Conservation (phyloP, 2,797 vertebrate genomes). For the Spinus olivaceus region DNA sequence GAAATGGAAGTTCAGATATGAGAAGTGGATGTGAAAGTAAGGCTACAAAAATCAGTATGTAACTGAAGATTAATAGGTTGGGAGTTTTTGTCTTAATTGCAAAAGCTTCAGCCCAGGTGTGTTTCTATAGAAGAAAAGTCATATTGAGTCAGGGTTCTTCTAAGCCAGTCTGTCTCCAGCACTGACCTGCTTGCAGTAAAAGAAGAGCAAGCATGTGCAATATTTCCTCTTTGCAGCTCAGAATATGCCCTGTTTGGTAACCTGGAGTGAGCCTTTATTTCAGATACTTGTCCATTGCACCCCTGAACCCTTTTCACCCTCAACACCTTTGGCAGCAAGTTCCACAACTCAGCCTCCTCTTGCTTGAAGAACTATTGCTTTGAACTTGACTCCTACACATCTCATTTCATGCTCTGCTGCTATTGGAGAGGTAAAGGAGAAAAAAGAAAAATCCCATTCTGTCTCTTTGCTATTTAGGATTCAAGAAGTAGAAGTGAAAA, state of each 20-base stretch:
- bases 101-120: background rate
- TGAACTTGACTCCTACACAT: background rate
- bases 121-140: background rate
- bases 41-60: background rate
- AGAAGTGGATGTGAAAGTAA: conserved; percentile 37
- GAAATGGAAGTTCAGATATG: conserved; percentile 8
- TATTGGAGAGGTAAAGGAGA: background rate
- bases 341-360: background rate
- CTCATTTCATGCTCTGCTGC: background rate
- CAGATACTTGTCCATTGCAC: background rate
- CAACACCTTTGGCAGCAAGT: background rate
- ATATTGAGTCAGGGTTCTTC: background rate
- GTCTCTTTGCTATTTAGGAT: background rate
- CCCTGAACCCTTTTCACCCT: background rate
- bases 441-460: background rate
- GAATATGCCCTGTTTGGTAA: background rate
- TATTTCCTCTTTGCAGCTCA: background rate
- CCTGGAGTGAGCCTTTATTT: background rate
- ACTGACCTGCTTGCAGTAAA: background rate
- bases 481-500: background rate
- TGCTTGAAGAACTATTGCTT: conserved; percentile 32
- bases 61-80: background rate
- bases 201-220: background rate
- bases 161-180: background rate
- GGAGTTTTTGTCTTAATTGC: background rate